A percentile compares a stretch with the other conserved stretches of the same genome.
These are phyloP conservation scores for Choristoneura fumiferana DNA, from an alignment of 1,140 invertebrate species.

Conservation along the genomic window DNA sequence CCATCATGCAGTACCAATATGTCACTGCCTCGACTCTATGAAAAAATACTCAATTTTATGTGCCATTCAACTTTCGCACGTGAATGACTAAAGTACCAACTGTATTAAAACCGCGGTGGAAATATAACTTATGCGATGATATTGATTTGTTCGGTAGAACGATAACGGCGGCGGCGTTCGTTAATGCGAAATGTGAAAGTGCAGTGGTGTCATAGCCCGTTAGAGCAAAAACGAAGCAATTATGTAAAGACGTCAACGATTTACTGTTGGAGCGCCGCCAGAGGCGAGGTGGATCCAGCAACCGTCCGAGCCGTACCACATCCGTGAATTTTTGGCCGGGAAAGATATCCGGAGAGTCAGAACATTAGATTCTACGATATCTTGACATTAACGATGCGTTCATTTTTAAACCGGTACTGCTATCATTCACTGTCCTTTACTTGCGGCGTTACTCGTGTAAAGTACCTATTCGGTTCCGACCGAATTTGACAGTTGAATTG, in stretches of 20 bases:
- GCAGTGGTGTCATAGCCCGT: slow-evolving; percentile 28
- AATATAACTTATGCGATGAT: no score
- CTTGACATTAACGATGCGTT: not conserved
- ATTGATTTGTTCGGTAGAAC: no score
- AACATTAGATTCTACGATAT: not conserved
- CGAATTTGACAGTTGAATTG: no score
- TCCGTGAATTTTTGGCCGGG: not conserved
- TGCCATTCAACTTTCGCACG: no score
- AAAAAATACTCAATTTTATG: no score
- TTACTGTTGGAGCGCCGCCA: slow-evolving; percentile 68
- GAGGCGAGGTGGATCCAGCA: slow-evolving; percentile 25
- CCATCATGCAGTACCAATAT: no score
- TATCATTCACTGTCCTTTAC: no score
- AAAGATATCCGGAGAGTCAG: not conserved
- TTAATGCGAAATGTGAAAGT: slow-evolving; percentile 16
- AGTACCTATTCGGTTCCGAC: no score
- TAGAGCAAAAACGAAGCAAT: slow-evolving; percentile 64
- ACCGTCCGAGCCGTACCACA: slow-evolving; percentile 15
- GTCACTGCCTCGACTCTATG: no score
- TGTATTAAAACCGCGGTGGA: no score
- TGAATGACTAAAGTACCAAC: no score
- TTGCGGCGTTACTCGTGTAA: no score
- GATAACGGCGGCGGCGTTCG: not conserved
- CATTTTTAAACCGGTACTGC: not conserved
- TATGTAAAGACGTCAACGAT: slow-evolving; percentile 66